Evolutionary conservation across 1,140 invertebrate genomes (phyloP), one percentile per base, ranked within the genome.

Genomic region (Panulirus ornatus): DNA sequence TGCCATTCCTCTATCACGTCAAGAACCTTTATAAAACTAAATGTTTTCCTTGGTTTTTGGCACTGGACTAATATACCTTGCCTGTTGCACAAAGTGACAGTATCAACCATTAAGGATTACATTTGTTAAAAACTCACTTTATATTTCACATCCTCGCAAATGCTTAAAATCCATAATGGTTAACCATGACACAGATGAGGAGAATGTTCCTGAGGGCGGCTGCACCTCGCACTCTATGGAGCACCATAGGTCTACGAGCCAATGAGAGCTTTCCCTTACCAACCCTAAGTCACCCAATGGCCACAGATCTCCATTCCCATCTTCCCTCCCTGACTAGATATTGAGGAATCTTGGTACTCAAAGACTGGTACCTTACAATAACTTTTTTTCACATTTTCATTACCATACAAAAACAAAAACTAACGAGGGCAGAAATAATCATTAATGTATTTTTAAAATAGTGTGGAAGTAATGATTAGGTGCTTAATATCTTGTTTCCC

Each of bases 11-110:
- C n/a, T 89, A 82, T 89, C 47, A 86, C 47, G 30, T 36, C 47
- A 71, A 83, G 66, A 89, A 71, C 81, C 47, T 73, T 89, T 89
- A 89, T 83, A 89, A 89, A 89, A 89, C 87, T 89, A 89, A 83
- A 89, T 71, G 79, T 89, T 89, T 89, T 89, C 87, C 87, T 89
- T 89, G 87, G 81, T 73, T 89, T 89, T 89, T 89, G 87, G 87
- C 87, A 89, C 87, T 89, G 87, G 87, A 89, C 87, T 89, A 86
- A 83, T 89, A 83, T 89, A 89, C 70, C 79, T 89, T 89, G 87
- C 87, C 87, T 66, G 87, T 73, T 89, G 87, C 87, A 83, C 66
- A 54, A n/a, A 44, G 81, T 73, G 86, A 38, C 78, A 73, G 27
- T 73, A 73, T 75, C 81, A 40, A 83, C 71, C 87, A 89, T 89